phyloP scores from a whole-genome alignment of 2,888 invertebrate genomes.

The Ophioninae sp. region DNA sequence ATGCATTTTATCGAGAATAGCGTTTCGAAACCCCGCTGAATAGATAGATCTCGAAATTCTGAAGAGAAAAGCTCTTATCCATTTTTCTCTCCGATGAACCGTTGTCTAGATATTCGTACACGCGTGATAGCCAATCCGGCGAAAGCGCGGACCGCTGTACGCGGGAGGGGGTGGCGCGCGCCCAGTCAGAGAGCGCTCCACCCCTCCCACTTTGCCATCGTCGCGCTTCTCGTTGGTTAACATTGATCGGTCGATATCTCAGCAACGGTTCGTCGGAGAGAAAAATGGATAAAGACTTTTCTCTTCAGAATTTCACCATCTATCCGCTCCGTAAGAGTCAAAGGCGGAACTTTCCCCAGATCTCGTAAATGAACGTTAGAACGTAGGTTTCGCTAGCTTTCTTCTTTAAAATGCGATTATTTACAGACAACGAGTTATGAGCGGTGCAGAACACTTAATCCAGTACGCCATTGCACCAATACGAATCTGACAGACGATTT shows the following conservation, averaged over 20 bases:
- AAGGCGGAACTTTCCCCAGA: not conserved
- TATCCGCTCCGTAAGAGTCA: not conserved
- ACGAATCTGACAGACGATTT: not conserved
- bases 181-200: not conserved
- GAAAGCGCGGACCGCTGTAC: not conserved
- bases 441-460: constrained; percentile 1
- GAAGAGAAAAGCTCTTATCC: not conserved
- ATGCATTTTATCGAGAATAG: not conserved
- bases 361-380: not conserved
- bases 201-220: not conserved
- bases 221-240: not conserved
- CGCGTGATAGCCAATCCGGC: not conserved
- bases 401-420: not conserved
- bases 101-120: not conserved
- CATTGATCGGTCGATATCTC: not conserved
- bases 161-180: not conserved
- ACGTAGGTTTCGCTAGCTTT: not conserved
- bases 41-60: not conserved
- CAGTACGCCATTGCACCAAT: not conserved
- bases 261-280: not conserved
- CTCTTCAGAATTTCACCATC: not conserved
- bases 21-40: not conserved
- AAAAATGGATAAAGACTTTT: not conserved
- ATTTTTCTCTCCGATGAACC: not conserved
- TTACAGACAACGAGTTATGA: not conserved